Evolutionary conservation across 2,888 invertebrate genomes (phyloP), one percentile per base, ranked within the genome.

Genomic region (Drosophila suboccidentalis): DNA sequence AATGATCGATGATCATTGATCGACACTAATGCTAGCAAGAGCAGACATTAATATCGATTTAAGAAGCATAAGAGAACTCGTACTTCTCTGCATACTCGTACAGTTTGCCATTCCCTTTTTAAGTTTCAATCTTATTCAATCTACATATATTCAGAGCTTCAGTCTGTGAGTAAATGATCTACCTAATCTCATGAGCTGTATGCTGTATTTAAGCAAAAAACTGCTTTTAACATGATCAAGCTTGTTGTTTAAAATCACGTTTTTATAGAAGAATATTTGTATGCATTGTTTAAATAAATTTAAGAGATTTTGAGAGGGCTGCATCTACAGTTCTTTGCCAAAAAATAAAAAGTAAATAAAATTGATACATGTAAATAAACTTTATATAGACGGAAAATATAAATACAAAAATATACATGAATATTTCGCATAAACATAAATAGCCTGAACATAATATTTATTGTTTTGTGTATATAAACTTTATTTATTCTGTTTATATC

Each of bases 1-100:
- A 68, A 53, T 60, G 53, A 58, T 58, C 71, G 62, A 62, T 62
- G 62, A 50, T 69, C 70, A 46, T 38, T 59, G 65, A 65, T 64
- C 58, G 57, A 55, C 49, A 41, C 53, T 17, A 22, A 50, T 49
- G 47, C 53, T 22, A 11, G 34, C 34, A 43, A 44, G 44, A 19
- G 53, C 46, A 36, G 8, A 19, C 32, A 47, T 38, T 17, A 11
- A 10, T 47, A 47, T 29, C 26, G 22, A 38, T 61, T 44, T 15
- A 22, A 44, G 55, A n/a, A 22, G 15, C 43, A n/a, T 36, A 11
- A 15, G 6, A 22, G 34, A 34, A 36, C 29, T 47, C 29, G 34
- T 34, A 50, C 17, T 19, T 34, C 22, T 9, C 9, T 15, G 9
- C 50, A n/a, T 26, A 8, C 29, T 29, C 29, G 29, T 17, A 19